Evolutionary conservation across 2,113 vertebrate species (phyloP), one percentile per base, ranked within the genome.

Genomic region (Oncorhynchus nerka): DNA sequence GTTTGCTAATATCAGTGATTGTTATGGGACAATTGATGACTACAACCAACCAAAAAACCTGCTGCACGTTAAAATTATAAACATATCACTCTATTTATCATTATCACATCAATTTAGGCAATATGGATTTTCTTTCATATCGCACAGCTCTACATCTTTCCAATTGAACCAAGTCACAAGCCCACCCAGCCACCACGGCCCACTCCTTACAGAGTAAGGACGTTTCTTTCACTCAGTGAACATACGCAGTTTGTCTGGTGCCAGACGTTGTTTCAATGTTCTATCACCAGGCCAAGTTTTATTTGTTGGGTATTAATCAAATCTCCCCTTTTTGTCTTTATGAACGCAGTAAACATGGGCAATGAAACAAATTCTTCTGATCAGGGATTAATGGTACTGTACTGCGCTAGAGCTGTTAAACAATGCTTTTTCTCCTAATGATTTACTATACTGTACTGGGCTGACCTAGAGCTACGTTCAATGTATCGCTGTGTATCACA

Each of bases 271-370:
- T 39, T n/a, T 4, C 13, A 19, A 19, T 32, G 7, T 30, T 32
- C 15, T 19, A 2, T 32, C 24, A 30, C 85, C 73, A 72, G 75
- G 71, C 48, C 45, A 34, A 39, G 4, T 86, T 82, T 81, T 84
- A 89, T 89, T 88, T 84, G 80, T 79, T 57, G 80, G 73, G 75
- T 87, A 90, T 85, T 83, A 87, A 89, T 85, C 77, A 88, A 85
- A 88, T 87, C 81, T 85, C 34, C 65, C 73, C 74, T 85, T 89
- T 89, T 84, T 85, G 90, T 89, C 81, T 88, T 77, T 82, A 67
- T 80, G 71, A 87, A 86, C 76, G 77, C 72, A 49, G 71, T 71
- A 81, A 85, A 87, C 71, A 83, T 81, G 68, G 34, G 78, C 73
- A 48, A 30, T 59, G 66, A 66, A 83, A 82, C 79, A 85, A 90